Conservation (phyloP, 2,113 vertebrate genomes). For the Bothrops jararaca region DNA sequence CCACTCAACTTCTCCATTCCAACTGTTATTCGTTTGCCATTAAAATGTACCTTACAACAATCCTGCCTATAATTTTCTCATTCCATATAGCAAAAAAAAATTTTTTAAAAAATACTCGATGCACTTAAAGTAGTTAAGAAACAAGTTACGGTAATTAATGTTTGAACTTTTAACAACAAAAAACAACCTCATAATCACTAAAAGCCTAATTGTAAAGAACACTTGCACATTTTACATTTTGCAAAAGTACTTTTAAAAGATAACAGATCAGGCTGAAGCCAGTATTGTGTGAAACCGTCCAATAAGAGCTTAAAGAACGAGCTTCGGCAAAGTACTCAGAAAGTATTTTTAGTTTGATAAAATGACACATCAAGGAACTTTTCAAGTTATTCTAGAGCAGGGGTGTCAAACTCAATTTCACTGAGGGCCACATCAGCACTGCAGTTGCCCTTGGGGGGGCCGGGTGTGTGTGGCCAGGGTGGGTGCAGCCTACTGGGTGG, state of each 20-base stretch:
- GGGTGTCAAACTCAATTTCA: too few relatives aligned
- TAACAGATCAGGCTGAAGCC: background rate
- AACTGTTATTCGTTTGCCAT: constrained; percentile 20
- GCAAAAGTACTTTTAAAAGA: background rate
- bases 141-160: constrained; percentile 19
- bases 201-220: background rate
- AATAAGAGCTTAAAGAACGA: background rate
- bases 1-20: constrained; percentile 23
- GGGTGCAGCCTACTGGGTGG: too few relatives aligned
- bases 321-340: background rate
- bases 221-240: background rate
- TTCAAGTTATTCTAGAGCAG: background rate
- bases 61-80: constrained; percentile 1
- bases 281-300: background rate
- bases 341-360: background rate
- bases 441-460: too few relatives aligned
- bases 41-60: constrained; percentile 8
- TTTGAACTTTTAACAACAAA: background rate
- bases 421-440: too few relatives aligned
- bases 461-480: too few relatives aligned
- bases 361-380: background rate
- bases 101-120: background rate
- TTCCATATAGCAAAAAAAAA: background rate
- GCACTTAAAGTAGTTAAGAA: background rate
- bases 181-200: background rate